phyloP scores from a whole-genome alignment of 2,797 vertebrate genomes.

The Ibycter americanus region DNA sequence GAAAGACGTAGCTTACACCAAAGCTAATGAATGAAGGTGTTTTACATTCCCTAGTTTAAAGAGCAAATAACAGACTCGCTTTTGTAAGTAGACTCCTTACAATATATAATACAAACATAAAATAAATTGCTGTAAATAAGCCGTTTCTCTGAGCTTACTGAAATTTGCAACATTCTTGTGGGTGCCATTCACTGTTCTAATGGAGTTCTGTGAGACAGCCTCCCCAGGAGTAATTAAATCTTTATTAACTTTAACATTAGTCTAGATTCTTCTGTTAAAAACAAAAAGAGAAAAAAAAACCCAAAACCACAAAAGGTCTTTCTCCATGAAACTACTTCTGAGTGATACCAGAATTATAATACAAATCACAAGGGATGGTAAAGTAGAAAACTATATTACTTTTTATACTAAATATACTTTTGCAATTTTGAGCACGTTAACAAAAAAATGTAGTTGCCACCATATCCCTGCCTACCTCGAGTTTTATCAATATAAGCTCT shows the following conservation, averaged over 20 bases:
- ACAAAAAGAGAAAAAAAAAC: not conserved
- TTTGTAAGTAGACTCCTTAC: not conserved
- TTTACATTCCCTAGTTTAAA: not conserved
- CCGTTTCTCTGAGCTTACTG: conserved; percentile 40
- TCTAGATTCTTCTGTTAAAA: not conserved
- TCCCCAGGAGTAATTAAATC: not conserved
- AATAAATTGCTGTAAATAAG: conserved; percentile 13
- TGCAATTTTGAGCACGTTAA: not conserved
- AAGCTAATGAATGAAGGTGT: not conserved
- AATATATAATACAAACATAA: not conserved
- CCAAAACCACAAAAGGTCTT: accelerated
- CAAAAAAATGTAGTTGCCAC: not conserved
- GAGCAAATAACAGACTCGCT: not conserved
- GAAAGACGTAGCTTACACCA: not conserved
- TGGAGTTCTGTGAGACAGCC: not conserved
- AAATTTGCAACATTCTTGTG: conserved; percentile 20
- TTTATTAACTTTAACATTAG: conserved; percentile 14
- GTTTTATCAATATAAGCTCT: not conserved
- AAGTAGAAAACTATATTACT: not conserved
- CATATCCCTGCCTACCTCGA: not conserved
- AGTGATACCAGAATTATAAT: not conserved
- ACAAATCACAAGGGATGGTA: not conserved
- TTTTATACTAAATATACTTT: not conserved
- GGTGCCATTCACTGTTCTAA: conserved; percentile 26
- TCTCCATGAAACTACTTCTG: not conserved